Evolutionary conservation across 2,113 vertebrate genomes (phyloP), one percentile per base, ranked within the genome.

Genomic region (Henicopernis longicauda): DNA sequence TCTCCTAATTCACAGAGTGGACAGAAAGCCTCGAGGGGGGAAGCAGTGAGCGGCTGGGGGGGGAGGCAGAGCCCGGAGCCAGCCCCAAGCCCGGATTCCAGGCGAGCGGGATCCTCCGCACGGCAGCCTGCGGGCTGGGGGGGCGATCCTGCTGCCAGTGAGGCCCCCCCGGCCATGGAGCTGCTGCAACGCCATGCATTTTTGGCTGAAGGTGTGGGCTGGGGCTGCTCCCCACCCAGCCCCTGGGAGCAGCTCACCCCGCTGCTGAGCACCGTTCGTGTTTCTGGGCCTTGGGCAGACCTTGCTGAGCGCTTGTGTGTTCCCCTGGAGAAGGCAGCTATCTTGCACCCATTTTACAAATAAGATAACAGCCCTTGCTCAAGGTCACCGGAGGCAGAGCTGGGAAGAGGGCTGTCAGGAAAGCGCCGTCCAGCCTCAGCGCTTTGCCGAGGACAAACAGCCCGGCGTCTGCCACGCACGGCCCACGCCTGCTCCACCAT

Each of bases 351-450:
- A 11, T 69, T 87, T 89, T 23, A 66, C 89, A 87, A 95, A 77
- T 26, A 92, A 85, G 95, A 95, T 95, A 94, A 95, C 69, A 85
- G 93, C 65, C 57, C 83, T 44, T 11, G 95, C 77, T 85, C 94
- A 97, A 96, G 95, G 94, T 89, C 91, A 93, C 18, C 2, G 1
- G 27, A 45, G 94, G 83, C 73, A 69, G 59, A 85, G 74, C 61
- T 8, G 89, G 67, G 82, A 58, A 21, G 3, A 44, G 58, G 50
- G 32, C 4, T 67, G 66, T 59, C 92, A 36, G 14, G 59, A 23
- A 57, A 88, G 82, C 26, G 0, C 8, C 0, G 3, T 38, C 20
- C 87, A 17, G 84, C 6, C 72, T 55, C 72, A 7, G 80, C 42
- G 7, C 42, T 50, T 65, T 27, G 63, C 52, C 2, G n/a, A 44